A percentile compares a stretch with the other conserved stretches of the same genome.
Evolutionary conservation across 2,113 vertebrate genomes (phyloP).

Genomic region (Carollia perspicillata): DNA sequence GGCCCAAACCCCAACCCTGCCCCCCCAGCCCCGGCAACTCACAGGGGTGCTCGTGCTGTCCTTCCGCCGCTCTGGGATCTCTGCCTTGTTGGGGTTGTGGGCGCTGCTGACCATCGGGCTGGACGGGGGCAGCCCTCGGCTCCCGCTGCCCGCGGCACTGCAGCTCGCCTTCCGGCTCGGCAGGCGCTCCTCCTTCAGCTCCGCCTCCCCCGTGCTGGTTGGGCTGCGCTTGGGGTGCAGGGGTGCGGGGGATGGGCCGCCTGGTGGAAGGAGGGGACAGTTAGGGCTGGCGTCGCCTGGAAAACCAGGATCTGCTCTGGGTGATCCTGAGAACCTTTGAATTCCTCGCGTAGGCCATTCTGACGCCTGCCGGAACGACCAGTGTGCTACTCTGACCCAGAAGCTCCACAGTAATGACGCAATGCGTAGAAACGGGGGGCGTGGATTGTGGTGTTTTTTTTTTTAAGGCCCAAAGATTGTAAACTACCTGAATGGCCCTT

Average conservation of each 20-base stretch:
- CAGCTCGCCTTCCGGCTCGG: conserved; percentile 87
- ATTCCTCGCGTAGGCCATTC: background rate
- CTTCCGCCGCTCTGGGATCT: conserved; percentile 93
- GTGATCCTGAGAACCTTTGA: background rate
- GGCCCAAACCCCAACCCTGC: rapidly evolving
- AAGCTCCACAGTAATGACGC: background rate
- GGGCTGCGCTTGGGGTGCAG: conserved; percentile 91
- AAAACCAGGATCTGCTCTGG: background rate
- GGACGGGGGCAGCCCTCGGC: conserved; percentile 87
- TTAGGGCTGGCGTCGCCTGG: background rate
- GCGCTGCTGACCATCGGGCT: conserved; percentile 95
- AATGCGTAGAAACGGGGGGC: rapidly evolving
- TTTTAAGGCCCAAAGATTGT: background rate
- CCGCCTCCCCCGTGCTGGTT: conserved; percentile 84
- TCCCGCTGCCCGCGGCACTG: conserved; percentile 83
- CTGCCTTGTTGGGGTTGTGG: conserved; percentile 94
- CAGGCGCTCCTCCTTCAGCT: conserved; percentile 89
- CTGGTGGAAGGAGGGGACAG: conserved; percentile 65
- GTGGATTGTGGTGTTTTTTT: background rate
- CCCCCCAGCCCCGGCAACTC: conserved; percentile 41
- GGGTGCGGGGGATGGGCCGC: conserved; percentile 86
- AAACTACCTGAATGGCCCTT: background rate
- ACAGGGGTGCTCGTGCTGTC: conserved; percentile 86
- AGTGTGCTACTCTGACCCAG: rapidly evolving
- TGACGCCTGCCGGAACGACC: background rate